These are phyloP conservation scores for Drosophila rufa DNA, from an alignment of 1,140 invertebrate species.

Conservation along the genomic window DNA sequence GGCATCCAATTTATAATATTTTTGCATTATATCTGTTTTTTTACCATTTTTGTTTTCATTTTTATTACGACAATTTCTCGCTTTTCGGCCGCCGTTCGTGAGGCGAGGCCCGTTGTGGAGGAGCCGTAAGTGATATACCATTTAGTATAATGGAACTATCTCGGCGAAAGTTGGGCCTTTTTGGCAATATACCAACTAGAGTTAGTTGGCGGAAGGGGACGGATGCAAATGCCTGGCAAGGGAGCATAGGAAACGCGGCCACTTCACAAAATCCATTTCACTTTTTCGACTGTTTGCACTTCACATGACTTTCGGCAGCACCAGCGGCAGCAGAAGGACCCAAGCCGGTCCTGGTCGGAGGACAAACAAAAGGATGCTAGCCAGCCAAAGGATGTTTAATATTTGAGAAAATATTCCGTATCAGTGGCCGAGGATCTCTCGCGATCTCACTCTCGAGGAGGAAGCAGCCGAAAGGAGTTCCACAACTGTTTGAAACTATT, in stretches of 20 bases:
- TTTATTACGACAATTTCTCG: slow-evolving; percentile 78
- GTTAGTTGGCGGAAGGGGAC: slow-evolving; percentile 12
- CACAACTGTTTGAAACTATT: slow-evolving; percentile 60
- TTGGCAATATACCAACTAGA: slow-evolving; percentile 29
- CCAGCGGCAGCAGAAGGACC: slow-evolving; percentile 3
- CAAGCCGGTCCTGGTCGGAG: background rate
- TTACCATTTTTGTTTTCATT: slow-evolving; percentile 45
- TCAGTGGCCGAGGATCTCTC: slow-evolving; percentile 48
- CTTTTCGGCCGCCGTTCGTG: slow-evolving; percentile 39
- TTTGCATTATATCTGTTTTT: slow-evolving; percentile 38
- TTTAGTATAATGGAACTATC: slow-evolving; percentile 65
- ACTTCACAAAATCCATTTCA: slow-evolving; percentile 35
- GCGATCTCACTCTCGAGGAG: slow-evolving; percentile 3
- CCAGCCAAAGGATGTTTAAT: slow-evolving; percentile 72
- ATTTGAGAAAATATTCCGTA: slow-evolving; percentile 54
- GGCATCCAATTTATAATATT: slow-evolving; percentile 62
- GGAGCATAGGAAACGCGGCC: slow-evolving; percentile 7
- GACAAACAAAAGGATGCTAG: slow-evolving; percentile 62
- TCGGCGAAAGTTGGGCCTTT: slow-evolving; percentile 42
- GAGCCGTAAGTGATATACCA: slow-evolving; percentile 65
- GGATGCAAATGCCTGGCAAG: background rate
- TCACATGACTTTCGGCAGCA: slow-evolving; percentile 65
- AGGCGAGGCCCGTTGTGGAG: slow-evolving; percentile 15
- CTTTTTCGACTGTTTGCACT: slow-evolving; percentile 58
- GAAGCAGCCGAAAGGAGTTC: slow-evolving; percentile 47